These are phyloP conservation scores for Sesamia inferens DNA, from an alignment of 2,888 invertebrate genomes.

Conservation along the genomic window DNA sequence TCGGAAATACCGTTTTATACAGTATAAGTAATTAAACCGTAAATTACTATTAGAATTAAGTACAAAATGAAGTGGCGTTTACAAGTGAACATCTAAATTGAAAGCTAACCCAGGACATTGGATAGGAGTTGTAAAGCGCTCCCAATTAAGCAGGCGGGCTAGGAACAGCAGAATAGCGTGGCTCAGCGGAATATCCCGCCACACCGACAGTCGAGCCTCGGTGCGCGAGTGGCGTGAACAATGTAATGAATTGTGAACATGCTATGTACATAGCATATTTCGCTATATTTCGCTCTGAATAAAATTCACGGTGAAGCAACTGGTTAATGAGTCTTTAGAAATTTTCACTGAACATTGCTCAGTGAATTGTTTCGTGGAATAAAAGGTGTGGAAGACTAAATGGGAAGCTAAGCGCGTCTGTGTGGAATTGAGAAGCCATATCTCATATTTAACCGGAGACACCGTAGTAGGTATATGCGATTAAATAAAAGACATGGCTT, in stretches of 20 bases:
- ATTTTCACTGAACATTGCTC: neutral
- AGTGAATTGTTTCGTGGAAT: neutral
- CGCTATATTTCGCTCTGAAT: slow-evolving; percentile 38
- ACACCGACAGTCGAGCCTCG: slow-evolving; percentile 38
- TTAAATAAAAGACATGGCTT: too few species aligned
- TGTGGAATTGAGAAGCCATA: neutral
- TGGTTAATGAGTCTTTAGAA: slow-evolving; percentile 28
- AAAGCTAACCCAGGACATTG: slow-evolving; percentile 73
- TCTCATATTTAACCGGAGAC: neutral
- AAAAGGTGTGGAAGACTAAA: neutral
- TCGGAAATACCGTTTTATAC: neutral
- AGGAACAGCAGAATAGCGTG: slow-evolving; percentile 67
- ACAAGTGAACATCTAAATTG: slow-evolving; percentile 68
- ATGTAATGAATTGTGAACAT: slow-evolving; percentile 67
- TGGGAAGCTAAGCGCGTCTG: neutral
- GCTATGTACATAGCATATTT: slow-evolving; percentile 36
- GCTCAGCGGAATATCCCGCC: slow-evolving; percentile 58
- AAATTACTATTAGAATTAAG: slow-evolving; percentile 40
- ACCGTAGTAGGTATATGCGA: neutral
- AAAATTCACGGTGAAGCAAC: slow-evolving; percentile 41
- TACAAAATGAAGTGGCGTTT: slow-evolving; percentile 56
- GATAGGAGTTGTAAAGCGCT: slow-evolving; percentile 76
- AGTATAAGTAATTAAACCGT: slow-evolving; percentile 41
- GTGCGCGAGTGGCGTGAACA: slow-evolving; percentile 45
- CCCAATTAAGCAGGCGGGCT: slow-evolving; percentile 74